Evolutionary conservation across 2,888 invertebrate genomes (phyloP).

Genomic region (Drosophila mercatorum): DNA sequence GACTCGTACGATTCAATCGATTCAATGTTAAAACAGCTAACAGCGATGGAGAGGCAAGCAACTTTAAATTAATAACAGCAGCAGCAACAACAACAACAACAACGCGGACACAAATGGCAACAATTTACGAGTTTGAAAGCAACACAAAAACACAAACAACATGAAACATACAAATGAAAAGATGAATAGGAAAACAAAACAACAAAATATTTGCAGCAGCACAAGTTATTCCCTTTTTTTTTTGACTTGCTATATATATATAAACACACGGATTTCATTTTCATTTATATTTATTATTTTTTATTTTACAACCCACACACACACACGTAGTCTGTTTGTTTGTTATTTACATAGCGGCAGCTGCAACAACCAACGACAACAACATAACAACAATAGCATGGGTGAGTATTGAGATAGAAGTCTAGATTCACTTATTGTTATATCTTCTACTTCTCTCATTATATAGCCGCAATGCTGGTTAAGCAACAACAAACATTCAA

Average conservation of each 20-base stretch:
- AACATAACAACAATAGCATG: constrained; percentile 27
- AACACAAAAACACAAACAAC: constrained; percentile 1
- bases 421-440: not conserved
- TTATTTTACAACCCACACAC: constrained; percentile 27
- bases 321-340: constrained; percentile 3
- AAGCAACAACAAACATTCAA: constrained; percentile 11
- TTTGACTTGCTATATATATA: constrained; percentile 11
- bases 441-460: constrained; percentile 1
- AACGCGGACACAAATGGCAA: constrained; percentile 48
- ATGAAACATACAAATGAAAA: constrained; percentile 1
- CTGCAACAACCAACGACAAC: constrained; percentile 13
- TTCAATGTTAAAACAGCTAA: constrained; percentile 5
- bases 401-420: constrained; percentile 24
- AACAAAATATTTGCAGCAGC: constrained; percentile 36
- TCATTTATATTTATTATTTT: constrained; percentile 51
- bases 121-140: constrained; percentile 39
- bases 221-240: constrained; percentile 33
- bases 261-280: constrained; percentile 14
- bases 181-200: not conserved
- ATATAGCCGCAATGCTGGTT: constrained; percentile 25
- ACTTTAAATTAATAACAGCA: constrained; percentile 14
- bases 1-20: constrained; percentile 37
- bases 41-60: constrained; percentile 10
- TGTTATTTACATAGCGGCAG: constrained; percentile 25
- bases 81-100: constrained; percentile 34